Base-by-base conservation (phyloP, 1,140 invertebrate species). In the Xylocopa sonorina region DNA sequence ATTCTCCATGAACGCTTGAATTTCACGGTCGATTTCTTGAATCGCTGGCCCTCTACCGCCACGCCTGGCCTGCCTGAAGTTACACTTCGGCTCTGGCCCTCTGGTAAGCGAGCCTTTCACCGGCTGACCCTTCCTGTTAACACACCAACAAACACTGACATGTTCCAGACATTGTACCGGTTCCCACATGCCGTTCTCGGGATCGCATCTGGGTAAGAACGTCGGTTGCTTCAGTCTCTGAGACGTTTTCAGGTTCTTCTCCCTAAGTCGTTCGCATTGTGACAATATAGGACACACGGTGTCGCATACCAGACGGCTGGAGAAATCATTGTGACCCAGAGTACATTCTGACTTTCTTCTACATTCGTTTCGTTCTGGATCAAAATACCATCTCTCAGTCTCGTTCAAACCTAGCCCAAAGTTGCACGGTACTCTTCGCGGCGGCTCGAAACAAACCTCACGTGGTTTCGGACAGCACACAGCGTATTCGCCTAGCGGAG, bases 301-400 rank as follows among this genome's bases (percentile, higher is more conserved):
- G 83, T 96, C 95, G 91, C 98, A 99, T 80, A 97, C 96, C 21
- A 95, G 93, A 82, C 97, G 95, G 50, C 95, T 96, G 46, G 96
- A 95, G 94, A 99, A 99, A 85, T 97, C 96, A 91, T 99, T 99
- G 87, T 97, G 96, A 87, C 97, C 98, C 58, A 97, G 96, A 51
- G 96, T 95, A 81, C 96, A 96, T 41, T 96, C 96, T 16, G 94
- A 94, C 86, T 96, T 97, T 0, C 91, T 91, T 84, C 97, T 95
- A 24, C 95, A 92, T 81, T 97, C 94, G 90, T 98, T 97, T 24
- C 93, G 94, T 81, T 95, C 95, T 5, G 96, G 93, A 91, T 97
- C 97, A 92, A 98, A 98, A 86, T 95, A 95, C 94, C 96, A 98
- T 3, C 86, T 71, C 3, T 87, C 78, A 2, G 95, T 95, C 1